Evolutionary conservation across 1,140 invertebrate genomes (phyloP).

Genomic region (Drosophila kikkawai): DNA sequence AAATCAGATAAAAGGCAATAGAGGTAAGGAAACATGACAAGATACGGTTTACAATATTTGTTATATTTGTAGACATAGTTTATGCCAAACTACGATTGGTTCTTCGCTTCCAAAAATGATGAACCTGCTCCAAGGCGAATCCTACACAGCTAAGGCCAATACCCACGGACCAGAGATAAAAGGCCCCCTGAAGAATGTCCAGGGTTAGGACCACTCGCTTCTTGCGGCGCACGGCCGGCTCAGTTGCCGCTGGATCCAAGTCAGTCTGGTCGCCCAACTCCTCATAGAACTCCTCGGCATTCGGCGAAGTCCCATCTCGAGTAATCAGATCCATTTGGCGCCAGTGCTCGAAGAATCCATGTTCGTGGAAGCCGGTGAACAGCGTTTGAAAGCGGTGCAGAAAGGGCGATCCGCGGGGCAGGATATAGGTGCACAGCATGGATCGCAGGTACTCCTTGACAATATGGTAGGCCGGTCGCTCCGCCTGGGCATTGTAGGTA

Average conservation of each 20-base stretch:
- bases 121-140: constrained; percentile 49
- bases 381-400: constrained; percentile 68
- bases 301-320: constrained; percentile 30
- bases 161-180: constrained; percentile 67
- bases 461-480: constrained; percentile 70
- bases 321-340: constrained; percentile 44
- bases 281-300: constrained; percentile 63
- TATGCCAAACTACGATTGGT: not conserved
- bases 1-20: too few species aligned
- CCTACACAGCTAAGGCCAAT: constrained; percentile 47
- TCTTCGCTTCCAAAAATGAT: constrained; percentile 20
- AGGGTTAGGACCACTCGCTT: constrained; percentile 67
- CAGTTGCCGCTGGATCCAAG: constrained; percentile 14
- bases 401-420: constrained; percentile 72
- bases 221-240: constrained; percentile 18
- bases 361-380: constrained; percentile 59
- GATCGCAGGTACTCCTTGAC: constrained; percentile 74
- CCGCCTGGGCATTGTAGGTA: constrained; percentile 57
- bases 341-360: constrained; percentile 74
- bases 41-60: not conserved
- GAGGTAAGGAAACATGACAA: not conserved
- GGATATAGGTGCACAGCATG: constrained; percentile 69
- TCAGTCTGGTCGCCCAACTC: constrained; percentile 63
- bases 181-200: constrained; percentile 69
- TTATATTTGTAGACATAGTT: too few species aligned